These are phyloP conservation scores for Eublepharis macularius DNA, from an alignment of 2,113 vertebrate species.

Conservation along the genomic window DNA sequence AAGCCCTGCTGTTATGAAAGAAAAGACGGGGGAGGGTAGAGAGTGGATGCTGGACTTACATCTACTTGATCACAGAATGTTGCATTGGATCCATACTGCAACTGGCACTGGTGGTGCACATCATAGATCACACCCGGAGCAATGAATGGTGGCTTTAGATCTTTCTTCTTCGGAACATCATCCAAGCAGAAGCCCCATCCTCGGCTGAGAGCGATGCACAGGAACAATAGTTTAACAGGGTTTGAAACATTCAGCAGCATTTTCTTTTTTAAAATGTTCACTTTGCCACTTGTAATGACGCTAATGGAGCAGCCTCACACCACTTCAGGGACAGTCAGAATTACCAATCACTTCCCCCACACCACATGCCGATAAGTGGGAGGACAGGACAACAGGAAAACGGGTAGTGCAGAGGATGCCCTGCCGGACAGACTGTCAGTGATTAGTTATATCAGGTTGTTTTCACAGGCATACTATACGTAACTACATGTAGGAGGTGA, in stretches of 20 bases:
- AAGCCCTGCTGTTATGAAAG: too few relatives aligned
- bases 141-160: slow-evolving; percentile 84
- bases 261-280: neutral
- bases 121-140: slow-evolving; percentile 94
- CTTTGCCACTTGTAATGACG: neutral
- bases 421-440: neutral
- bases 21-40: neutral
- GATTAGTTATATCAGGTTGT: neutral
- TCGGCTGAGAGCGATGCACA: slow-evolving; percentile 74
- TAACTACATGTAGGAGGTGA: neutral
- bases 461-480: neutral
- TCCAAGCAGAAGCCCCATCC: slow-evolving; percentile 96
- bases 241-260: neutral
- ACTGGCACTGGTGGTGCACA: slow-evolving; percentile 94
- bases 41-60: slow-evolving; percentile 73
- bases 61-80: slow-evolving; percentile 94
- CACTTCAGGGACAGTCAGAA: neutral
- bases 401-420: neutral
- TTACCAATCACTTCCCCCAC: neutral
- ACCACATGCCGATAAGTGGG: neutral
- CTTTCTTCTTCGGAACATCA: slow-evolving; percentile 90
- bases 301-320: neutral
- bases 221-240: neutral
- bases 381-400: neutral
- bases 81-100: slow-evolving; percentile 94